These are phyloP conservation scores for Epizoanthus rinbou DNA, from an alignment of 92 coral and sea anemone species.

Conservation along the genomic window DNA sequence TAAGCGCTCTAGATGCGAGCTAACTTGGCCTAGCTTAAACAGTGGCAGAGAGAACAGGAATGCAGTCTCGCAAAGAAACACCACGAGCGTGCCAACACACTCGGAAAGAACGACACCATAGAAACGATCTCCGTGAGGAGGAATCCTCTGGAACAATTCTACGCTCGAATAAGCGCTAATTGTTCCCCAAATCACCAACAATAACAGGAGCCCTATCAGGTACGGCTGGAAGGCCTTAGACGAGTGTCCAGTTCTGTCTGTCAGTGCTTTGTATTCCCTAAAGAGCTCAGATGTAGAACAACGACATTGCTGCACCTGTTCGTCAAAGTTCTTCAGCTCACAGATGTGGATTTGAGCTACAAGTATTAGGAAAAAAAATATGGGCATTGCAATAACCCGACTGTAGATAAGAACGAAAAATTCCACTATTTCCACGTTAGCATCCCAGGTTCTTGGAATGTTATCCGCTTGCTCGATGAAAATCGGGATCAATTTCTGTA, in stretches of 20 bases:
- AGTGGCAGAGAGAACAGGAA: constrained; percentile 56
- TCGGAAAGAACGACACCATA: constrained; percentile 53
- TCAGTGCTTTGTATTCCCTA: constrained; percentile 43
- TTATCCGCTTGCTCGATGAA: constrained; percentile 46
- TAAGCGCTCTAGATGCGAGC: constrained; percentile 46
- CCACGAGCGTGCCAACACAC: constrained; percentile 47
- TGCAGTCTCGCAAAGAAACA: constrained; percentile 49
- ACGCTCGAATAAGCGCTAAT: constrained; percentile 58
- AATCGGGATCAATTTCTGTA: constrained; percentile 62
- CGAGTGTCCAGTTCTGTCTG: constrained; percentile 35
- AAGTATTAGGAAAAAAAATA: constrained; percentile 56
- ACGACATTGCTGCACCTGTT: constrained; percentile 35
- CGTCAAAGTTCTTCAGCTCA: constrained; percentile 45
- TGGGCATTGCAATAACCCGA: constrained; percentile 57
- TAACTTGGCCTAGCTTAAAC: constrained; percentile 51
- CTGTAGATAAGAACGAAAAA: constrained; percentile 64
- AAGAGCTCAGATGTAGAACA: constrained; percentile 36
- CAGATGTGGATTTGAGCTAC: constrained; percentile 47
- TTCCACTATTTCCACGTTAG: constrained; percentile 56
- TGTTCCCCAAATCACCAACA: constrained; percentile 59
- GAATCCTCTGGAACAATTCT: constrained; percentile 51
- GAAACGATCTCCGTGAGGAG: constrained; percentile 4
- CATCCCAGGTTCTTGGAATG: constrained; percentile 56
- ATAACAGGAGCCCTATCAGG: constrained; percentile 46
- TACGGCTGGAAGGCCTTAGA: constrained; percentile 57